Percentiles rank a stretch among this genome's conserved stretches.
Conservation (phyloP, 2,797 vertebrate species). For the Squalus acanthias region DNA sequence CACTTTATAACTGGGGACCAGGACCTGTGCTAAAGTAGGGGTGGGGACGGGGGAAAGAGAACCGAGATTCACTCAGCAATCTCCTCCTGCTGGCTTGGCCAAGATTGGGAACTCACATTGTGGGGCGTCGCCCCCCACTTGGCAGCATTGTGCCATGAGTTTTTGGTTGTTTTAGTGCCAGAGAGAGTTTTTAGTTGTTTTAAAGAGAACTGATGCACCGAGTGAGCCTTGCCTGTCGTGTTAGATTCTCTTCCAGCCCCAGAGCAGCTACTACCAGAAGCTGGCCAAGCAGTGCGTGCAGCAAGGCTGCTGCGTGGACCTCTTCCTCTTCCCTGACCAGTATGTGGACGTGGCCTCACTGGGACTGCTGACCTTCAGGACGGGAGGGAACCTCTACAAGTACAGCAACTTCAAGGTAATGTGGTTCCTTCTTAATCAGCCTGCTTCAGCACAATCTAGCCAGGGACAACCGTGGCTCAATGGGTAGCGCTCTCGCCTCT, state of each 20-base stretch:
- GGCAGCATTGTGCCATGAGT: no score
- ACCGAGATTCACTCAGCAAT: neutral
- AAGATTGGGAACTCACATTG: no score
- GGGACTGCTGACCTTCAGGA: slow-evolving; percentile 61
- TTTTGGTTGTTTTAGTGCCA: neutral
- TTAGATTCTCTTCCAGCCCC: slow-evolving; percentile 65
- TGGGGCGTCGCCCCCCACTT: no score
- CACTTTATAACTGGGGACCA: neutral
- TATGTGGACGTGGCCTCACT: slow-evolving; percentile 66
- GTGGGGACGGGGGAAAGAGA: neutral
- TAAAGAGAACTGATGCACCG: neutral
- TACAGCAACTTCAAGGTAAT: slow-evolving; percentile 63
- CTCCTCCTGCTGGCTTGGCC: neutral
- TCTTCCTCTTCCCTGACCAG: slow-evolving; percentile 62
- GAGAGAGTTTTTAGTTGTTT: neutral
- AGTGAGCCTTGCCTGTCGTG: neutral
- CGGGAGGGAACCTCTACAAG: slow-evolving; percentile 59
- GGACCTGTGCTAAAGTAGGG: neutral
- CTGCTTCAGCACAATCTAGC: neutral
- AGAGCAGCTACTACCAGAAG: slow-evolving; percentile 50
- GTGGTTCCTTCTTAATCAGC: neutral
- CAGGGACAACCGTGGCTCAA: neutral
- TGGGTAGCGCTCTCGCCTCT: neutral
- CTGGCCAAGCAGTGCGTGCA: slow-evolving; percentile 59
- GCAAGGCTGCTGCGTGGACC: slow-evolving; percentile 65